Percentiles rank a stretch among this genome's conserved stretches.
Conservation (phyloP, 2,797 vertebrate genomes). For the Pseudochirops cupreus region DNA sequence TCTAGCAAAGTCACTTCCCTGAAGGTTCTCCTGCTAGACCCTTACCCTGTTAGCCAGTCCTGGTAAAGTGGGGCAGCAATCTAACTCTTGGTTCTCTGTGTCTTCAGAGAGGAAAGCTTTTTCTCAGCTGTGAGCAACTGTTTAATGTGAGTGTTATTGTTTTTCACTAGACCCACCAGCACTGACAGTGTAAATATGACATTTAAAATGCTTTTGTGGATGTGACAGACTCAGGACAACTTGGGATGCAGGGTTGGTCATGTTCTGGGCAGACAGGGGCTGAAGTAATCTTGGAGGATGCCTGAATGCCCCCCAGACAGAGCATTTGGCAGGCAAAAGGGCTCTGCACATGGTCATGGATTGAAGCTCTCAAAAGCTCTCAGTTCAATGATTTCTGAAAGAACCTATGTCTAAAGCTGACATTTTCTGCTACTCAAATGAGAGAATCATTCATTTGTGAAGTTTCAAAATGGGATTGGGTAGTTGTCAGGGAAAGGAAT, state of each 20-base stretch:
- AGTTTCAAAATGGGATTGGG: background rate
- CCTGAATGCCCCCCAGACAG: constrained; percentile 11
- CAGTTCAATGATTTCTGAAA: background rate
- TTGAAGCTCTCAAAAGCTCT: background rate
- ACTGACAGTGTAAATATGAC: constrained; percentile 58
- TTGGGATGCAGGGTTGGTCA: background rate
- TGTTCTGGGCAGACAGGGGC: background rate
- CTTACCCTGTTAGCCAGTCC: constrained; percentile 22
- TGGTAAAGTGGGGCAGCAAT: constrained; percentile 25
- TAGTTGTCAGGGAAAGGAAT: background rate
- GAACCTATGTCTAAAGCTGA: background rate
- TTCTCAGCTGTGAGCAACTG: background rate
- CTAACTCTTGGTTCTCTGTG: constrained; percentile 16
- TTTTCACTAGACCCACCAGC: constrained; percentile 58
- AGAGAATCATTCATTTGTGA: background rate
- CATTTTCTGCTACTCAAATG: background rate
- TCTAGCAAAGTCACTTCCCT: constrained; percentile 59
- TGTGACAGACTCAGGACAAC: constrained; percentile 49
- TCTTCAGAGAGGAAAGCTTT: constrained; percentile 46
- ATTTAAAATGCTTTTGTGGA: constrained; percentile 62
- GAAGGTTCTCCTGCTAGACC: background rate
- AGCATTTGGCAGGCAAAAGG: background rate
- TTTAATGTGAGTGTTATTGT: constrained; percentile 11
- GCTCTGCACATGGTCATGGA: background rate
- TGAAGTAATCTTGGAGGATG: constrained; percentile 62